Base-by-base conservation (phyloP, 2,797 vertebrate species). In the Myoxocephalus aenaeus region DNA sequence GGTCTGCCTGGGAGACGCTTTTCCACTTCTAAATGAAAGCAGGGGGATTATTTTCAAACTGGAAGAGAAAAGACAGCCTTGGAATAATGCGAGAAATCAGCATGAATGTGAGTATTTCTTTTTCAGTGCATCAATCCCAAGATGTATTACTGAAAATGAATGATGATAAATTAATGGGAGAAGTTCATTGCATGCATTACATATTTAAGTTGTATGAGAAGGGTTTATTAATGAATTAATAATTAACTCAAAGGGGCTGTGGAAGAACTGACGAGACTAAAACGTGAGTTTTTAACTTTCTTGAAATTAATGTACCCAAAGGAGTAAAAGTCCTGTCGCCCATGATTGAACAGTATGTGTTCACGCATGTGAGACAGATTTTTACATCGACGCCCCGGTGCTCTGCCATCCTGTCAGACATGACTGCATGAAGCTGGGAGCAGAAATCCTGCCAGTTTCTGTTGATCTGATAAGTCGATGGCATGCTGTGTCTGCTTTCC, bases 191-290 rank as follows among this genome's bases (percentile, higher is more conserved):
- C 1, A 0, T n/a, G 42, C 59, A 84, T 80, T 64, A 78, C 80
- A 82, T 73, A 81, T 83, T 86, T 13, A 83, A 56, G 48, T 59
- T 68, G 78, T 83, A 70, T 82, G 40, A 83, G 73, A 42, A 73
- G 32, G 27, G 48, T 7, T 54, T 70, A 50, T 51, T 70, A 65
- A 83, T 82, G 27, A 80, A 85, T 85, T 68, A 65, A 81, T 86
- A 70, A 83, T 68, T 69, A 40, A 86, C 65, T 80, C 56, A 63
- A 38, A 69, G 46, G 15, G 14, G 44, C 29, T 57, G 72, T 44
- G 59, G 29, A 54, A 38, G 64, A 65, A 69, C 27, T 50, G 51
- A 77, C 40, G 2, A 32, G 58, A 80, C 46, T 51, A 56, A 81
- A 34, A 46, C 1, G 1, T 32, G 17, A 4, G 32, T 77, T 66